A percentile compares a stretch with the other conserved stretches of the same genome.
These are phyloP conservation scores for Neoitamus cyanurus DNA, from an alignment of 2,888 invertebrate species.

Conservation along the genomic window DNA sequence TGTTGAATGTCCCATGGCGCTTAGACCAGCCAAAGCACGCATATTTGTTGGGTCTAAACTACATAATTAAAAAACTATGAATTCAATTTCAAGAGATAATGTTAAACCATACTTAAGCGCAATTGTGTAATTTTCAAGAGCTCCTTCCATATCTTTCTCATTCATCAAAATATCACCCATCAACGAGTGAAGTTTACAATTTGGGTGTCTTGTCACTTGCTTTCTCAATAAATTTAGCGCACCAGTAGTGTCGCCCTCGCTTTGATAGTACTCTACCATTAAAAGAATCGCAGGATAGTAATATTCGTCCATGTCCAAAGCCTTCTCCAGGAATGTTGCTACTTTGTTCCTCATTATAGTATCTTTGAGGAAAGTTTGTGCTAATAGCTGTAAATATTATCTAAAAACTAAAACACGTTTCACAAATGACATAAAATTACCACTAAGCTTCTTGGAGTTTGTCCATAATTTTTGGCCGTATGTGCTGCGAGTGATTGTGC, in stretches of 20 bases:
- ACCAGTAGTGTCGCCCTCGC: constrained; percentile 73
- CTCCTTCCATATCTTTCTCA: constrained; percentile 61
- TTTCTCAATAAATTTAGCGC: constrained; percentile 77
- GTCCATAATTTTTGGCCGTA: constrained; percentile 78
- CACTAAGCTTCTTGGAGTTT: constrained; percentile 78
- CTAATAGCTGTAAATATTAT: constrained; percentile 72
- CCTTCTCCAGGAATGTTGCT: constrained; percentile 77
- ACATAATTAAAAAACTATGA: constrained; percentile 10
- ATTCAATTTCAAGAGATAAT: not conserved
- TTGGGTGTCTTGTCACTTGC: constrained; percentile 67
- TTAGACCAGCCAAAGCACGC: constrained; percentile 62
- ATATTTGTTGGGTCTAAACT: constrained; percentile 63
- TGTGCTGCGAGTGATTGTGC: constrained; percentile 78
- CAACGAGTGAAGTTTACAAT: constrained; percentile 61
- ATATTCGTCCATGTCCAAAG: constrained; percentile 76
- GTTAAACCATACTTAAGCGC: constrained; percentile 59
- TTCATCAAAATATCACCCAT: constrained; percentile 61
- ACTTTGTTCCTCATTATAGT: constrained; percentile 69
- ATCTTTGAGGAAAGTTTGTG: constrained; percentile 78
- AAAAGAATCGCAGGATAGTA: constrained; percentile 79
- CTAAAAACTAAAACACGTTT: not conserved
- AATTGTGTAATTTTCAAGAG: constrained; percentile 63
- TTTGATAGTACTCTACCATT: constrained; percentile 77
- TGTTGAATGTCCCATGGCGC: constrained; percentile 59
- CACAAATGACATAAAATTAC: constrained; percentile 65